Evolutionary conservation across 2,888 invertebrate species (phyloP).

Genomic region (Oscheius sp.): DNA sequence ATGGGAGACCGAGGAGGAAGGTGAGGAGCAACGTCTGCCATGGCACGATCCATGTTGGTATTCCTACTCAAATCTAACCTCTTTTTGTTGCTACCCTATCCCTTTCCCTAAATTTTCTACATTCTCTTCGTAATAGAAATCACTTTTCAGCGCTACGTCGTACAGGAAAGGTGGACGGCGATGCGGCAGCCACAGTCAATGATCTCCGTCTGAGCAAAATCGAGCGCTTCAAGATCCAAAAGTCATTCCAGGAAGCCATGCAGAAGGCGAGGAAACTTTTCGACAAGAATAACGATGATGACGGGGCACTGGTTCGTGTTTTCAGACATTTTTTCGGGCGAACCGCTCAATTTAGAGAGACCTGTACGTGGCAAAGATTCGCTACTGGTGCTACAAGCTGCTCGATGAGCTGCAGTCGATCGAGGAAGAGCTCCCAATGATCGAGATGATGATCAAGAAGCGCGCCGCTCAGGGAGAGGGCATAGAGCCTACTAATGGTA

Average conservation of each 20-base stretch:
- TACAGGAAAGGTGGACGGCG: constrained; percentile 12
- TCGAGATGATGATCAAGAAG: constrained; percentile 52
- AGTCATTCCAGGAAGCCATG: constrained; percentile 19
- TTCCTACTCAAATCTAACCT: background rate
- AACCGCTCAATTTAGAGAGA: constrained; percentile 49
- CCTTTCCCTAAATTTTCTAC: too few species aligned
- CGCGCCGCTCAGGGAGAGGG: background rate
- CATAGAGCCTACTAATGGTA: background rate
- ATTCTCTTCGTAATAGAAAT: background rate
- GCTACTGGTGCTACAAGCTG: constrained; percentile 57
- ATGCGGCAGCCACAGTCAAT: background rate
- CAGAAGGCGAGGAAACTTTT: constrained; percentile 6
- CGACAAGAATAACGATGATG: constrained; percentile 26
- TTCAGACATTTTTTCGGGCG: background rate
- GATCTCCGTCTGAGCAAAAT: constrained; percentile 26
- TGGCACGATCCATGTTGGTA: constrained; percentile 33
- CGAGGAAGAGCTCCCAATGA: constrained; percentile 54
- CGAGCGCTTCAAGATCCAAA: constrained; percentile 24
- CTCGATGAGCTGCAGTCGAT: constrained; percentile 54
- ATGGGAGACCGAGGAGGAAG: constrained; percentile 49
- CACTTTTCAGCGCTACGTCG: background rate
- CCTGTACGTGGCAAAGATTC: constrained; percentile 55
- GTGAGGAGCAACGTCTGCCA: constrained; percentile 17
- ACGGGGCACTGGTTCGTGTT: constrained; percentile 21
- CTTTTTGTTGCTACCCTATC: background rate